Conservation (phyloP, 2,113 vertebrate genomes). For the Xiphias gladius region DNA sequence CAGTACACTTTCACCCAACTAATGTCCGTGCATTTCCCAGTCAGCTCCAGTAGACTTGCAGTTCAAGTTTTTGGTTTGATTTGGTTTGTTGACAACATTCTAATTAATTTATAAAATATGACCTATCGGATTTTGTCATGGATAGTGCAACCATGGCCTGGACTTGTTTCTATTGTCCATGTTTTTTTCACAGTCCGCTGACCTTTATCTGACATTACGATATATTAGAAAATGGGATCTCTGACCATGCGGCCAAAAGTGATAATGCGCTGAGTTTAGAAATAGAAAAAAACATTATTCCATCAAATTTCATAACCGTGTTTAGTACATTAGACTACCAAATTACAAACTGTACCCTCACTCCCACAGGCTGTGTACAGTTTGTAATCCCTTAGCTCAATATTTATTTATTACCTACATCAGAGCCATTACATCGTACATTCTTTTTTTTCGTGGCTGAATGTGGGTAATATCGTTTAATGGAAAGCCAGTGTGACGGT, state of each 20-base stretch:
- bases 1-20: too few relatives aligned
- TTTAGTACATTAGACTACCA: neutral
- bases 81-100: too few relatives aligned
- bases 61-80: neutral
- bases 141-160: neutral
- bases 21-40: too few relatives aligned
- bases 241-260: neutral
- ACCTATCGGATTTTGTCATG: neutral
- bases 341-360: neutral
- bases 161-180: neutral
- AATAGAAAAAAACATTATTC: neutral
- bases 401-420: constrained; percentile 2
- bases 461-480: too few relatives aligned
- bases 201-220: neutral
- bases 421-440: neutral
- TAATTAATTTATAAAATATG: too few relatives aligned
- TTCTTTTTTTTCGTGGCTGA: neutral
- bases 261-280: neutral
- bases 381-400: neutral
- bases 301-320: neutral
- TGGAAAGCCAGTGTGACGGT: too few relatives aligned
- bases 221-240: neutral
- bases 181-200: neutral
- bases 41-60: neutral
- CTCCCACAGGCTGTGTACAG: neutral